Base-by-base conservation (phyloP, 2,888 invertebrate species). In the Caenorhabditis drosophilae region DNA sequence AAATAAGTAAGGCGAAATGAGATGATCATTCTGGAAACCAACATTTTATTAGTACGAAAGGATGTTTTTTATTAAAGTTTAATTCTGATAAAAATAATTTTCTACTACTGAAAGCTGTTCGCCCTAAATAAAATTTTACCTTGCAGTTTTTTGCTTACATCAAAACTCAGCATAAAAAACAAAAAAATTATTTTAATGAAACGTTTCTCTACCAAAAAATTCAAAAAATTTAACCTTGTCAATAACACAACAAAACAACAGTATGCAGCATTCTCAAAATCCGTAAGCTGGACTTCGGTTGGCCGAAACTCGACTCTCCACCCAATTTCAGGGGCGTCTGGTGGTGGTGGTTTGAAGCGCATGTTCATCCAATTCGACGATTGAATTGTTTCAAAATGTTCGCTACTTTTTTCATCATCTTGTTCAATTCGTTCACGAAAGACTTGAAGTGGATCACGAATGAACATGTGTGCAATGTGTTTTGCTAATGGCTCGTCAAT, bases 301-400 rank as follows among this genome's bases (percentile, higher is more conserved):
- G 98, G 97, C 26, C 98, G 89, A 87, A 99, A 99, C 87, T 99
- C 98, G 0, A 99, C 98, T 74, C 98, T 89, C 98, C 98, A 99
- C 35, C 98, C 98, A 81, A 99, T 98, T 48, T 92, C 88, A 9
- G 93, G 92, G 84, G 93, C 90, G 16, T 86, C 85, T 0, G 94
- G 92, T 23, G 95, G 94, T 41, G 97, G 97, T 27, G 96, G 96
- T 50, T 75, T 72, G 68, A 72, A 75, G 12, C 84, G 71, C 83
- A 83, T 83, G 51, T 83, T 83, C 79, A 80, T 80, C 83, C 83
- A 83, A 61, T 83, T 83, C 4, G 82, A 81, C n/a, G 78, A 77
- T 61, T 84, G 83, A 45, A 84, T 84, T 15, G 83, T 84, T 89
- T 99, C 98, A 87, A 99, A 99, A 85, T 98, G 98, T 85, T 99